A percentile compares a stretch with the other conserved stretches of the same genome.
phyloP scores from a whole-genome alignment of 2,113 vertebrate genomes.

The Caranx ignobilis region DNA sequence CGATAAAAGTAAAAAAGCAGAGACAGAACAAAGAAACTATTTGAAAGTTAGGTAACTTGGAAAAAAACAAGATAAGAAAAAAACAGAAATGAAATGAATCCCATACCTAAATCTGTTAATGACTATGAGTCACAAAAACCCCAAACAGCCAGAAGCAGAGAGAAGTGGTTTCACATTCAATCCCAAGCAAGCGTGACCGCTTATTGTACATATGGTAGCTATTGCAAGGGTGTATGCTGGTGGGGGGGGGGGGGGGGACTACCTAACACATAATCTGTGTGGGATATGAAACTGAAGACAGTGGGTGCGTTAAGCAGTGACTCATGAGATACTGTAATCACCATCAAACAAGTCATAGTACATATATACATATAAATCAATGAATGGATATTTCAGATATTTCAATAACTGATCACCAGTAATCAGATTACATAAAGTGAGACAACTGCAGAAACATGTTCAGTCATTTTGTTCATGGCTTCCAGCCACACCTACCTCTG shows the following conservation, averaged over 20 bases:
- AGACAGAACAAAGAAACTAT: neutral
- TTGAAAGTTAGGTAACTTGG: too few species aligned
- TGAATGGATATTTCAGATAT: neutral
- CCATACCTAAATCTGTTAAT: slow-evolving; percentile 12
- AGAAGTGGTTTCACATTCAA: slow-evolving; percentile 1
- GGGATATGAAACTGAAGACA: slow-evolving; percentile 6
- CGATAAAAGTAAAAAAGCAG: neutral
- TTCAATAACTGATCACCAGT: neutral
- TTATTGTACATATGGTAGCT: slow-evolving; percentile 29
- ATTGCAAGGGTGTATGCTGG: neutral
- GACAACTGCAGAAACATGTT: neutral
- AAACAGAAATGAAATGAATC: neutral
- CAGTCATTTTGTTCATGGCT: neutral
- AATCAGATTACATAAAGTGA: neutral
- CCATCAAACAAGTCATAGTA: neutral
- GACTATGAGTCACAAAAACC: slow-evolving; percentile 1
- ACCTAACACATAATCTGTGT: neutral
- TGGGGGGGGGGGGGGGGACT: neutral
- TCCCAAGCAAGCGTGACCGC: neutral
- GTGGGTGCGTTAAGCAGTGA: neutral
- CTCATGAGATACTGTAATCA: neutral
- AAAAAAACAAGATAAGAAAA: neutral
- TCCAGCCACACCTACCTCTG: neutral
- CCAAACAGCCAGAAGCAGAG: neutral
- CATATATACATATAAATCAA: too few species aligned